A percentile compares a stretch with the other conserved stretches of the same genome.
phyloP scores from a whole-genome alignment of 2,797 vertebrate species.

The Okamejei kenojei region DNA sequence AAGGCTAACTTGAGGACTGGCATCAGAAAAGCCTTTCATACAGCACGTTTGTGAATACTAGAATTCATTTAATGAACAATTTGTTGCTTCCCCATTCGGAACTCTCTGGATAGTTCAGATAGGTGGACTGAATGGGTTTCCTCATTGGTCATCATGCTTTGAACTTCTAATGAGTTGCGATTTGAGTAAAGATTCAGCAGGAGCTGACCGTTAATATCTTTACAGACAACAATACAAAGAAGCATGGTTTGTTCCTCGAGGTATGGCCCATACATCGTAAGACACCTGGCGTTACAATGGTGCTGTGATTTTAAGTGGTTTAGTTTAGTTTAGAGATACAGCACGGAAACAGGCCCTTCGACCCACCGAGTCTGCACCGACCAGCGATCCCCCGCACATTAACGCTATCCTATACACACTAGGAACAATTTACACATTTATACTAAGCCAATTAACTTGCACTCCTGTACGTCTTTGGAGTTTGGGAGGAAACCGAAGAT shows the following conservation, averaged over 20 bases:
- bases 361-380: too few relatives aligned
- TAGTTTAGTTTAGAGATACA: too few relatives aligned
- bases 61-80: neutral
- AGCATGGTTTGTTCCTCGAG: neutral
- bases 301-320: too few relatives aligned
- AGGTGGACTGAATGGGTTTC: neutral
- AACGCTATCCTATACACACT: too few relatives aligned
- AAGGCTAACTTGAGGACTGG: neutral
- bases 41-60: neutral
- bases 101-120: neutral
- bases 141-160: neutral
- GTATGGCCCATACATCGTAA: neutral
- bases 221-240: neutral
- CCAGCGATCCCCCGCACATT: too few relatives aligned
- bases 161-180: neutral
- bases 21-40: neutral
- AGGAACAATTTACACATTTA: too few relatives aligned
- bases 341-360: neutral
- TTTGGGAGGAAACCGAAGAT: too few relatives aligned
- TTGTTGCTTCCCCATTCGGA: neutral
- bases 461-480: too few relatives aligned
- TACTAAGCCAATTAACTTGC: too few relatives aligned
- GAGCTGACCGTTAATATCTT: neutral
- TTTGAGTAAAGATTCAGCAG: neutral
- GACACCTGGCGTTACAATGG: too few relatives aligned